Base-by-base conservation (phyloP, 2,113 vertebrate species). In the Terrapene triunguis region DNA sequence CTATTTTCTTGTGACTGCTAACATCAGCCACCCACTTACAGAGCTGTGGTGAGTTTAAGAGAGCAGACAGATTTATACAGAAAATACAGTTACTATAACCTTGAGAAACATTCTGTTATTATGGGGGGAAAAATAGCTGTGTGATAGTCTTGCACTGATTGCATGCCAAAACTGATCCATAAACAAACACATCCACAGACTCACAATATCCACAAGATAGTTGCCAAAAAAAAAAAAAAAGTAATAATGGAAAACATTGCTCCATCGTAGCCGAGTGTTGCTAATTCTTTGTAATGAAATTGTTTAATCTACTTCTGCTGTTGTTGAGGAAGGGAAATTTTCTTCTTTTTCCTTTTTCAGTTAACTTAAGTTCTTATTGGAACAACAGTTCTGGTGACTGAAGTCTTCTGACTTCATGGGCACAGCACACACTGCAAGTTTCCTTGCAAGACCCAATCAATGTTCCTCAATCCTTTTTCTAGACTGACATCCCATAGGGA, bases 11-110 rank as follows among this genome's bases (percentile, higher is more conserved):
- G 50, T 79, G 88, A 84, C 78, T 80, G 38, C 44, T 88, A 53
- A 59, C 17, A 21, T 51, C 78, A 91, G 76, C 88, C 82, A 93
- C 80, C 81, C 53, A 90, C 88, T 90, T 47, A 24, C 59, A 87
- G 76, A 92, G 22, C 87, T 85, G 72, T 51, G 59, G 38, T 62
- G 48, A 88, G 44, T 57, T 93, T 69, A 27, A 57, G 79, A 86
- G 42, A 84, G 80, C 53, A 55, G 47, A 88, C 29, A 94, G 51
- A 93, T 94, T 93, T 89, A 91, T 82, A 84, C 35, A 10, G 50
- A 65, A 21, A 90, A 55, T 24, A 44, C 47, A 90, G 4, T 14
- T 48, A 76, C n/a, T 84, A 24, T 90, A 78, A 90, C 83, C 88
- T 88, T 89, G 78, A 55, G 57, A 92, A 95, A 87, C 29, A 89